Base-by-base conservation (phyloP, 2,888 invertebrate genomes). In the Megalurothrips usitatus region DNA sequence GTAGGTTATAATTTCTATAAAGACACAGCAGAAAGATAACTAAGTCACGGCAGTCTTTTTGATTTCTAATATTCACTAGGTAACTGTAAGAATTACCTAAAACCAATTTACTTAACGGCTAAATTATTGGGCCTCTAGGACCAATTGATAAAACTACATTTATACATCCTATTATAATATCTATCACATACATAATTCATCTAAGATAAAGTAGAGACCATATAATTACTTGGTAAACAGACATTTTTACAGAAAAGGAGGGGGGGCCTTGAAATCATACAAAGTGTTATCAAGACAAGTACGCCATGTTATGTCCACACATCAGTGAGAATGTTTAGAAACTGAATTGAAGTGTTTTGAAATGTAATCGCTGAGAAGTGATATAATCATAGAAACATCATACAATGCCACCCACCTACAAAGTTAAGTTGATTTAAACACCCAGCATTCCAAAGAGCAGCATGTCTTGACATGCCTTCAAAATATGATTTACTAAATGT, bases 11-110 rank as follows among this genome's bases (percentile, higher is more conserved):
- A 43, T 43, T 43, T 43, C 34, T 43, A 75, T 58, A 75, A 75
- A 26, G 68, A 26, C 68, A 75, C 26, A 68, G 10, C n/a, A 75
- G 68, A 75, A 75, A 75, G 68, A 26, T 75, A 23, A 75, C 68
- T 75, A 26, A 75, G 68, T 75, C 68, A 75, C 68, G 68, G 68
- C 68, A 75, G 68, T 75, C 68, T 75, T 75, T 75, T 75, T 75
- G 68, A 75, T 75, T 26, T 12, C 68, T 75, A 75, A 75, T 75
- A 75, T 75, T 75, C 68, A 75, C 68, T 23, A 75, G 68, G 68
- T 75, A 75, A 75, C 68, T 75, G 26, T 26, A 75, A 12, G 11
- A 75, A 75, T 75, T 75, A 75, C 68, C 68, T 75, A 75, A 23
- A 75, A 26, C 68, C 68, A 26, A 75, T 26, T 12, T 26, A 23